Percentiles rank a stretch among this genome's conserved stretches.
These are phyloP conservation scores for Melieria crassipennis DNA, from an alignment of 2,888 invertebrate genomes.

Conservation along the genomic window DNA sequence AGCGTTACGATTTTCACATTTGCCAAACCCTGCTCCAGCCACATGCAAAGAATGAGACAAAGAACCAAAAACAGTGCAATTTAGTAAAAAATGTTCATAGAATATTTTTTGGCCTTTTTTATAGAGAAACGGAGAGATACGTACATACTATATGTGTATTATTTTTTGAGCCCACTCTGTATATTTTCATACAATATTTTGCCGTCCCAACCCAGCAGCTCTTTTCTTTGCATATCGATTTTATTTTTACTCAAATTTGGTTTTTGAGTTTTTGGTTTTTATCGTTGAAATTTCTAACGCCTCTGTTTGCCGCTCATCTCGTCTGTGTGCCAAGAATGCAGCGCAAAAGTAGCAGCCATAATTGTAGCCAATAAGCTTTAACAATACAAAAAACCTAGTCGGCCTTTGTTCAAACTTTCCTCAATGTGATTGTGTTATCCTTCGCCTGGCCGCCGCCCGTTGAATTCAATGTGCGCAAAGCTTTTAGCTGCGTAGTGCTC, in stretches of 20 bases:
- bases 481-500: background rate
- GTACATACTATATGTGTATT: conserved; percentile 1
- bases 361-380: too few species aligned
- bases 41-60: background rate
- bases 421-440: conserved; percentile 4
- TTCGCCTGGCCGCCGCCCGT: conserved; percentile 1
- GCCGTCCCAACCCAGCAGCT: background rate
- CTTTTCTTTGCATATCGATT: too few species aligned
- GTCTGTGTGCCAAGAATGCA: background rate
- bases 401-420: too few species aligned
- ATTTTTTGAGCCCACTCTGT: background rate
- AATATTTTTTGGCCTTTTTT: too few species aligned
- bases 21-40: background rate
- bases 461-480: background rate
- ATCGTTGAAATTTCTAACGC: background rate
- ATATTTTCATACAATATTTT: background rate
- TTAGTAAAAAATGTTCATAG: background rate
- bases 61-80: conserved; percentile 23
- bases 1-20: background rate
- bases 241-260: too few species aligned
- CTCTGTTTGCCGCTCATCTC: background rate
- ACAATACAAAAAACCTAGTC: too few species aligned
- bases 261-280: background rate
- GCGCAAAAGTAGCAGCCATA: background rate
- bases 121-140: background rate